These are phyloP conservation scores for Incurvaria masculella DNA, from an alignment of 2,888 invertebrate species.

Conservation along the genomic window DNA sequence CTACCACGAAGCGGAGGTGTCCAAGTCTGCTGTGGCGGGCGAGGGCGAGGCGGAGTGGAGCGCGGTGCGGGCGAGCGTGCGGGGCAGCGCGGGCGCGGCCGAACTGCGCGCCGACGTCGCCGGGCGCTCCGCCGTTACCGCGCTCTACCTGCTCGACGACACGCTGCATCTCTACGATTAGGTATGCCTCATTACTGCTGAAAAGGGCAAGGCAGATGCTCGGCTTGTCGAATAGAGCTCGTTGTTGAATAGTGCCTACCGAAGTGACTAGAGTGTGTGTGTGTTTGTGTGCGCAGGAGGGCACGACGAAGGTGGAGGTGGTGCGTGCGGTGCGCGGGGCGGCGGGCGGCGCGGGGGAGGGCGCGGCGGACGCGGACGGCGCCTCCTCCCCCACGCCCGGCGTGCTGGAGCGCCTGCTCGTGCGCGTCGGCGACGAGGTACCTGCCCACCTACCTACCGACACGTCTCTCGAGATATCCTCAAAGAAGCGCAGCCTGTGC, in stretches of 20 bases:
- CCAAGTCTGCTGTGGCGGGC: not conserved
- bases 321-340: constrained; percentile 60
- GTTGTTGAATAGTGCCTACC: no score
- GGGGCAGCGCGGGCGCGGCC: constrained; percentile 29
- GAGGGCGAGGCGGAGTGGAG: constrained; percentile 38
- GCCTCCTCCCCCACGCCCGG: constrained; percentile 94
- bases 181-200: no score
- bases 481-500: no score
- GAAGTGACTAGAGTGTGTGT: no score
- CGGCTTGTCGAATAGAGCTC: no score
- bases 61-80: constrained; percentile 38
- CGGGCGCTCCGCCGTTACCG: constrained; percentile 50
- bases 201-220: no score
- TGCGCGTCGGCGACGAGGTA: constrained; percentile 69
- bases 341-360: constrained; percentile 32
- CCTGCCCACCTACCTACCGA: not conserved
- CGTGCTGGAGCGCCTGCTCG: constrained; percentile 85
- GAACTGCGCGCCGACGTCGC: constrained; percentile 51
- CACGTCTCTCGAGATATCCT: no score
- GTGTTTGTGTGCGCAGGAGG: constrained; percentile 44
- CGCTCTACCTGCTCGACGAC: constrained; percentile 53
- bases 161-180: constrained; percentile 63
- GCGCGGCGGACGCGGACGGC: constrained; percentile 33
- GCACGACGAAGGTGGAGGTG: constrained; percentile 62
- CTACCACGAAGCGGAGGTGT: not conserved